phyloP scores from a whole-genome alignment of 1,140 invertebrate genomes.

The Megathymus violae region DNA sequence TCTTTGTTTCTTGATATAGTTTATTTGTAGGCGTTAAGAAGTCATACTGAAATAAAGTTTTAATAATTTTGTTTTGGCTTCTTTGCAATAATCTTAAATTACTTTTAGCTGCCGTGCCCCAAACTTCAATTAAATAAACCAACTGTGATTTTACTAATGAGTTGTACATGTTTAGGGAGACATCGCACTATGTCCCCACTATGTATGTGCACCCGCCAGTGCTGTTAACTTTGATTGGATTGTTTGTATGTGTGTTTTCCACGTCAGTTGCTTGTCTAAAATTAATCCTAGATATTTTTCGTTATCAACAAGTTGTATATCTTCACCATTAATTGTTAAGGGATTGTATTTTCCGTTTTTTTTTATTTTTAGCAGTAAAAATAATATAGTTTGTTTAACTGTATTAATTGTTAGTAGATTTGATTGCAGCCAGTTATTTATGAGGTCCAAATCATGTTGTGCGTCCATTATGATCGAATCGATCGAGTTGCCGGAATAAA shows the following conservation, averaged over 20 bases:
- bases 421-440: conserved; percentile 1
- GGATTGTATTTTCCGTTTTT: neutral
- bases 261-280: conserved; percentile 1
- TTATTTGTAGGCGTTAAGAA: conserved; percentile 1
- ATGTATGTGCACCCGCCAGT: no score
- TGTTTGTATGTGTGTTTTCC: conserved; percentile 4
- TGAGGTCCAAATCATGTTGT: no score
- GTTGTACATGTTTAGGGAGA: conserved; percentile 1
- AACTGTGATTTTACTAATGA: conserved; percentile 3
- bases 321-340: conserved; percentile 1
- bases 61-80: conserved; percentile 6
- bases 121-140: neutral
- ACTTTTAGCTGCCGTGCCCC: neutral
- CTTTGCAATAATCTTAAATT: neutral
- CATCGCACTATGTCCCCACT: conserved; percentile 6
- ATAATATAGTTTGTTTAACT: conserved; percentile 6
- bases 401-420: conserved; percentile 8
- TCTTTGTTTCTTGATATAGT: neutral
- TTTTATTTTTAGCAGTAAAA: conserved; percentile 8
- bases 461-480: no score
- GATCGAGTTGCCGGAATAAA: no score
- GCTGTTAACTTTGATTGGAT: no score
- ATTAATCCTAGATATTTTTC: conserved; percentile 8
- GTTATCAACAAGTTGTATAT: neutral
- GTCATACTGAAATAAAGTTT: neutral